A percentile compares a stretch with the other conserved stretches of the same genome.
phyloP scores from a whole-genome alignment of 2,797 vertebrate species.

The Fistularia tabacaria region DNA sequence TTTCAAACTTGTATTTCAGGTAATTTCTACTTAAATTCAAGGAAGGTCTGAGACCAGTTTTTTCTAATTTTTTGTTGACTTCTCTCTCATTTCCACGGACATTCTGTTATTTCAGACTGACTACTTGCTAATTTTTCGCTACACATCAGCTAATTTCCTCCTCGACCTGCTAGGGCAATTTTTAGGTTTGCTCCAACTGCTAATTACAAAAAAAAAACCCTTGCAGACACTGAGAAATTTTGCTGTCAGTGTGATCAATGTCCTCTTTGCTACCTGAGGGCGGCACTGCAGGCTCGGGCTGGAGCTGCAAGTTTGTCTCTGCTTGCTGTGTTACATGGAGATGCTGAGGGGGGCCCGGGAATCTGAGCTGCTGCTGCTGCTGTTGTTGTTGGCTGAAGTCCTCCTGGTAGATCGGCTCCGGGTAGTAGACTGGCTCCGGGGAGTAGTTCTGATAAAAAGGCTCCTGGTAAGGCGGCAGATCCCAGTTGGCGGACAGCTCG shows the following conservation, averaged over 20 bases:
- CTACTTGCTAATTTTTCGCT: no score
- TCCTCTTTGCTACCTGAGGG: constrained; percentile 32
- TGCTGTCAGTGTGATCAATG: background rate
- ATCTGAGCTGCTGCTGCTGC: constrained; percentile 19
- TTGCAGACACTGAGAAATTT: background rate
- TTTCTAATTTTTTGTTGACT: no score
- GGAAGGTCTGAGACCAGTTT: no score
- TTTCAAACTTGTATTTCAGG: no score
- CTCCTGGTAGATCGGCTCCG: constrained; percentile 43
- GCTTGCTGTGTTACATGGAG: constrained; percentile 36
- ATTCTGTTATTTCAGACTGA: no score
- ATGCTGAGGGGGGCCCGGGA: constrained; percentile 42
- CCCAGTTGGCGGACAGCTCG: constrained; percentile 65
- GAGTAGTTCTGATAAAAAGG: constrained; percentile 47
- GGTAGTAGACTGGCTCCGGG: constrained; percentile 25
- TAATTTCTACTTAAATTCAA: no score
- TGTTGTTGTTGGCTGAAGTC: constrained; percentile 43
- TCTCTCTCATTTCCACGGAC: no score
- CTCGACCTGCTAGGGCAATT: no score
- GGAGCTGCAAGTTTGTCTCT: constrained; percentile 32
- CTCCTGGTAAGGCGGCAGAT: constrained; percentile 51
- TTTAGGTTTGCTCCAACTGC: no score
- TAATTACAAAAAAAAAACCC: background rate
- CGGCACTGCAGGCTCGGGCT: constrained; percentile 28
- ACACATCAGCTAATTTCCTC: no score